Evolutionary conservation across 2,888 invertebrate species (phyloP).

Genomic region (Petrolisthes cinctipes): DNA sequence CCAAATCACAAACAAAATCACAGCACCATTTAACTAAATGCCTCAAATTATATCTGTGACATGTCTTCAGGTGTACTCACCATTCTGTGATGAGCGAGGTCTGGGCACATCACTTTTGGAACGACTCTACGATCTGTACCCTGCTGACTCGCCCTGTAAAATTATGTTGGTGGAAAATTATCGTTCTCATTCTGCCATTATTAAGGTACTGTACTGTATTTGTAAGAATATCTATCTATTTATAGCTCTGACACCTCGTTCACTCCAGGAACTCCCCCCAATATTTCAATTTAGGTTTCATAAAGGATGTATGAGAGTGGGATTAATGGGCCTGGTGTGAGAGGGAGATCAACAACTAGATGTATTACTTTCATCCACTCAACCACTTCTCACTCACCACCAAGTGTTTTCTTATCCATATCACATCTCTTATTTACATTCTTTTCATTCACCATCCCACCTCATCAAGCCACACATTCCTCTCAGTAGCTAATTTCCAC

Average conservation of each 20-base stretch:
- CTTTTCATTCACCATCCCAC: too few relatives aligned
- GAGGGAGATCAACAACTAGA: not conserved
- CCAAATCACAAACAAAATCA: too few relatives aligned
- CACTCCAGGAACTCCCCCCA: not conserved
- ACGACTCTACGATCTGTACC: conserved; percentile 82
- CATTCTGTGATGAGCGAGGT: conserved; percentile 77
- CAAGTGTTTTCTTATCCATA: not conserved
- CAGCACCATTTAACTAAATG: too few relatives aligned
- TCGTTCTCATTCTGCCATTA: conserved; percentile 84
- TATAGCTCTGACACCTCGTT: too few relatives aligned
- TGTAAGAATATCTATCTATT: not conserved
- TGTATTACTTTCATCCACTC: not conserved
- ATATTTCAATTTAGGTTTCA: not conserved
- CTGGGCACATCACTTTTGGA: conserved; percentile 82
- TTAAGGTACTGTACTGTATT: conserved; percentile 72
- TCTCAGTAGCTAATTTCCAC: too few relatives aligned
- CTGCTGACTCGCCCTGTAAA: conserved; percentile 81
- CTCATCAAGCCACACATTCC: too few relatives aligned
- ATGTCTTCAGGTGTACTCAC: conserved; percentile 72
- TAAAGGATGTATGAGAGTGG: not conserved
- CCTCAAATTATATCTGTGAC: too few relatives aligned
- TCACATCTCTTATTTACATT: too few relatives aligned
- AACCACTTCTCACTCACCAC: not conserved
- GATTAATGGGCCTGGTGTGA: not conserved
- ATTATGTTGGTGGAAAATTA: conserved; percentile 86